phyloP scores from a whole-genome alignment of 2,888 invertebrate genomes.

The Amphipyra berbera region DNA sequence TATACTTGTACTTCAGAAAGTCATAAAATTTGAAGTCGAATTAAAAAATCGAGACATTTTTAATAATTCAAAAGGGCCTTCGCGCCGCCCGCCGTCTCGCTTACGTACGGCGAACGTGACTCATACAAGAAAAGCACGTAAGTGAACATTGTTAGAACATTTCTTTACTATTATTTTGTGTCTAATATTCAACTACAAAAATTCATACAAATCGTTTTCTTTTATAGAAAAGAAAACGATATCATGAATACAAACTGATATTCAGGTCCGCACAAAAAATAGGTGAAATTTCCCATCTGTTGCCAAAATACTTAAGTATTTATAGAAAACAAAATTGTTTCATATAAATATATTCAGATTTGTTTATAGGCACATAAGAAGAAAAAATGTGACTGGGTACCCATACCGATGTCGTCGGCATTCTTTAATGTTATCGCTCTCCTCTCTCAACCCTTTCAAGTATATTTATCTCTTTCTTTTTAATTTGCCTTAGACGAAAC shows the following conservation, averaged over 20 bases:
- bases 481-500: slow-evolving; percentile 86
- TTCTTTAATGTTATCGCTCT: slow-evolving; percentile 77
- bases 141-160: slow-evolving; percentile 47
- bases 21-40: slow-evolving; percentile 84
- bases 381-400: slow-evolving; percentile 58
- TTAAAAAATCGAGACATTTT: slow-evolving; percentile 80
- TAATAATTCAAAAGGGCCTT: slow-evolving; percentile 75
- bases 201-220: too few relatives aligned
- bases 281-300: not conserved
- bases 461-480: slow-evolving; percentile 77
- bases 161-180: slow-evolving; percentile 3
- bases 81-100: slow-evolving; percentile 52
- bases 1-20: slow-evolving; percentile 76
- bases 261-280: not conserved
- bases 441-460: slow-evolving; percentile 68
- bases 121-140: slow-evolving; percentile 62
- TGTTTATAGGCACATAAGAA: slow-evolving; percentile 43
- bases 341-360: slow-evolving; percentile 22
- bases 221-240: not conserved
- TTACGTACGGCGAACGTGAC: slow-evolving; percentile 60
- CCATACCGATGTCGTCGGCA: slow-evolving; percentile 75
- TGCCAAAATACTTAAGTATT: slow-evolving; percentile 11
- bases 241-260: not conserved
- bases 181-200: not conserved
- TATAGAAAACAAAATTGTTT: not conserved